These are phyloP conservation scores for Balaeniceps rex DNA, from an alignment of 2,113 vertebrate species.

Conservation along the genomic window DNA sequence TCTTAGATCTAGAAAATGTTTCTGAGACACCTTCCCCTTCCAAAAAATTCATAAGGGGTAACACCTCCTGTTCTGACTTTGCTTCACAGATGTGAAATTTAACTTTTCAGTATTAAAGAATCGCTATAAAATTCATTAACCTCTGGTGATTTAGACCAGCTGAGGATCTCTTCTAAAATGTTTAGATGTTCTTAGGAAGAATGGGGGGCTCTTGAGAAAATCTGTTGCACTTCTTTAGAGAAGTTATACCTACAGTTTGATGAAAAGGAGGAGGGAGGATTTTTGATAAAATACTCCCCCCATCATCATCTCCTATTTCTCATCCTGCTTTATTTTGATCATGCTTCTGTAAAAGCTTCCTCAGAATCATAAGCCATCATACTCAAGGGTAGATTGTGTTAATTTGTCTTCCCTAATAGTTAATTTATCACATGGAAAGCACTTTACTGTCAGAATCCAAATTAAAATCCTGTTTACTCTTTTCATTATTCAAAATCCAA, in stretches of 20 bases:
- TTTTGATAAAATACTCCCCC: neutral
- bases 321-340: constrained; percentile 11
- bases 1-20: neutral
- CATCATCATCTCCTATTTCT: neutral
- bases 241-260: neutral
- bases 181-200: neutral
- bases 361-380: constrained; percentile 30
- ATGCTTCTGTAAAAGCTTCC: constrained; percentile 22
- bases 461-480: constrained; percentile 52
- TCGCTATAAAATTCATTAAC: neutral
- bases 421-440: constrained; percentile 40
- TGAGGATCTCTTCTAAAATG: neutral
- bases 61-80: neutral
- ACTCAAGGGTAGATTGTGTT: neutral
- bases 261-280: neutral
- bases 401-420: constrained; percentile 40
- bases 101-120: neutral
- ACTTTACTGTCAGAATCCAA: constrained; percentile 46
- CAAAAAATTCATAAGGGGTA: neutral
- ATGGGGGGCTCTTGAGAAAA: neutral
- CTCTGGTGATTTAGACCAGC: neutral
- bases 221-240: neutral
- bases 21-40: neutral
- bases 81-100: neutral
- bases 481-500: constrained; percentile 45